These are phyloP conservation scores for Limnephilus marmoratus DNA, from an alignment of 2,888 invertebrate species.

Conservation along the genomic window DNA sequence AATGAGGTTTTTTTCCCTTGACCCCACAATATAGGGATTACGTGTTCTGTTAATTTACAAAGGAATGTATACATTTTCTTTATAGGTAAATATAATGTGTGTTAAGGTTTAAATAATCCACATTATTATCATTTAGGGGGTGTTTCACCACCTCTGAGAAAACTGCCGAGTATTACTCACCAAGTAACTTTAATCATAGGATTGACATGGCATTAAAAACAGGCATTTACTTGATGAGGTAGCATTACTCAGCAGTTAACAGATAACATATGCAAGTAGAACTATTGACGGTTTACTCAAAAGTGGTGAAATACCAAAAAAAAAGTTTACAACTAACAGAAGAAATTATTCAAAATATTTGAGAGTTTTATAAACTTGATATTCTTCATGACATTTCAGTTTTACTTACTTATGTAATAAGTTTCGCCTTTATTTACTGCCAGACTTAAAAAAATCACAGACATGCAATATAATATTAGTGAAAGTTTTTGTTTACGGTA, in stretches of 20 bases:
- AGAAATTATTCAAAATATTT: not conserved
- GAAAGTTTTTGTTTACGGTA: not conserved
- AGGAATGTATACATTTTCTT: not conserved
- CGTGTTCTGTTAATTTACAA: constrained; percentile 2
- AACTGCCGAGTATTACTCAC: no score
- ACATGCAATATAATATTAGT: not conserved
- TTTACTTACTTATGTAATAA: not conserved
- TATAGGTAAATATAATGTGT: not conserved
- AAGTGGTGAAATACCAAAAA: no score
- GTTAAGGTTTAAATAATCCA: not conserved
- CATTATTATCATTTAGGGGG: not conserved
- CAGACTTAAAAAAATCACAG: not conserved
- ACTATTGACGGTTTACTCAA: no score
- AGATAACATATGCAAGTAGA: no score
- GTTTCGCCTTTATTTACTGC: not conserved
- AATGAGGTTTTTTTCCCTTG: not conserved
- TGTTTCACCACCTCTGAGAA: no score
- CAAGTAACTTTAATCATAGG: no score
- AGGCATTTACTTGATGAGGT: no score
- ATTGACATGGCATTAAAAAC: no score
- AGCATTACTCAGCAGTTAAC: no score
- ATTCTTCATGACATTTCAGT: not conserved
- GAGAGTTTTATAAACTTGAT: not conserved
- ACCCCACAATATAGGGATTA: not conserved
- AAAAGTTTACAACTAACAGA: not conserved